These are phyloP conservation scores for Neria commutata DNA, from an alignment of 2,888 invertebrate genomes.

Conservation along the genomic window DNA sequence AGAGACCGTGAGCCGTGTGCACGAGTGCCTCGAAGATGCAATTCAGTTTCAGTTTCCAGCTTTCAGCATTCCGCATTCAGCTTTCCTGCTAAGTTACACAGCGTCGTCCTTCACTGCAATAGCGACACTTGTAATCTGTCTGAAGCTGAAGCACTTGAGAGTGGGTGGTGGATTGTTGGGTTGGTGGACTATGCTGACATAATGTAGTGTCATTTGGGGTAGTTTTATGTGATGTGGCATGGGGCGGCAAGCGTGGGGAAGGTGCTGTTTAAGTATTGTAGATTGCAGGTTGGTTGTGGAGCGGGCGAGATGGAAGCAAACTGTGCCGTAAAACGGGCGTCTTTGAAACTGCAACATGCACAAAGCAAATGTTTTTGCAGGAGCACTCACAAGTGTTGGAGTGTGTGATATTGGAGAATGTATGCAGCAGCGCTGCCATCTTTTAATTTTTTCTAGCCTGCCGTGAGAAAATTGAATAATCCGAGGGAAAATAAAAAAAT, in stretches of 20 bases:
- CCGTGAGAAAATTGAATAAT: too few relatives aligned
- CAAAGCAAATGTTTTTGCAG: neutral
- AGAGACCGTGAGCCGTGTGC: neutral
- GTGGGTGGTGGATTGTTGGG: too few relatives aligned
- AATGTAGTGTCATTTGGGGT: too few relatives aligned
- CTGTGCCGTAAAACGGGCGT: neutral
- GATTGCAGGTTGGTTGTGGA: conserved; percentile 1
- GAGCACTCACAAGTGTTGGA: neutral
- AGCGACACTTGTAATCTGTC: conserved; percentile 4
- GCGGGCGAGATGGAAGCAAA: neutral
- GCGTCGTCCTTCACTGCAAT: neutral
- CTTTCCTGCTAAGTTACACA: neutral
- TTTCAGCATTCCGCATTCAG: neutral
- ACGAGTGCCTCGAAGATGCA: neutral
- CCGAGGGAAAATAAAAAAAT: too few relatives aligned
- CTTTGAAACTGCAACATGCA: neutral
- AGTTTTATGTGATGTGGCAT: too few relatives aligned
- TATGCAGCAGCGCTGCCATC: neutral
- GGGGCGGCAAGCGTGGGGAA: too few relatives aligned
- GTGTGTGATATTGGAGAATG: neutral
- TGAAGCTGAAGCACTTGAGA: neutral
- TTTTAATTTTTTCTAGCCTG: too few relatives aligned
- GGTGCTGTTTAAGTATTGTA: neutral
- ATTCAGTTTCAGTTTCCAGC: neutral
- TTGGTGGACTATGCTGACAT: too few relatives aligned